phyloP scores from a whole-genome alignment of 2,113 vertebrate genomes.

The Mormoops blainvillei region DNA sequence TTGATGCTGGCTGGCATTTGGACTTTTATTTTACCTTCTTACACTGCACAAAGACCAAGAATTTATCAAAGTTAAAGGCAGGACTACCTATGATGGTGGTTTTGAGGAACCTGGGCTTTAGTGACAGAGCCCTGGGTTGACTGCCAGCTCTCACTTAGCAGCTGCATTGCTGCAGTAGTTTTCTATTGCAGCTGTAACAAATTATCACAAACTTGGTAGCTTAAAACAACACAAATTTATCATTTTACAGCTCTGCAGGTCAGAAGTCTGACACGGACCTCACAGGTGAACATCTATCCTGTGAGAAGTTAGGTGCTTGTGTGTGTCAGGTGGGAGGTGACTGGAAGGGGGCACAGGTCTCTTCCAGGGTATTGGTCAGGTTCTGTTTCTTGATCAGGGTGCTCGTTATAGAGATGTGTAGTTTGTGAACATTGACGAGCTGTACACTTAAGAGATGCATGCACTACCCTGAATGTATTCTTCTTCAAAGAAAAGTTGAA shows the following conservation, averaged over 20 bases:
- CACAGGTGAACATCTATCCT: not conserved
- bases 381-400: not conserved
- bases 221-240: not conserved
- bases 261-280: not conserved
- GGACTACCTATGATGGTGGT: not conserved
- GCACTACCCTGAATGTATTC: not conserved
- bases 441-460: not conserved
- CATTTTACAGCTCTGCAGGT: not conserved
- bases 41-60: not conserved
- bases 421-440: not conserved
- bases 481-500: not conserved
- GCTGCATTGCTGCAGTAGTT: too few relatives aligned
- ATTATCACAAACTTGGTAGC: not conserved
- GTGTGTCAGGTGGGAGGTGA: not conserved
- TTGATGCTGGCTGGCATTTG: not conserved
- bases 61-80: not conserved
- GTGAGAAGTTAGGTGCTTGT: not conserved
- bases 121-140: not conserved
- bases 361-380: not conserved
- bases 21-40: not conserved
- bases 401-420: not conserved
- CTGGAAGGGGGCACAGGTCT: not conserved
- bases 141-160: not conserved
- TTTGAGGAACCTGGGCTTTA: not conserved
- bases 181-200: not conserved